A percentile compares a stretch with the other conserved stretches of the same genome.
Conservation (phyloP, 2,888 invertebrate species). For the Rhagophthalmus giganteus region DNA sequence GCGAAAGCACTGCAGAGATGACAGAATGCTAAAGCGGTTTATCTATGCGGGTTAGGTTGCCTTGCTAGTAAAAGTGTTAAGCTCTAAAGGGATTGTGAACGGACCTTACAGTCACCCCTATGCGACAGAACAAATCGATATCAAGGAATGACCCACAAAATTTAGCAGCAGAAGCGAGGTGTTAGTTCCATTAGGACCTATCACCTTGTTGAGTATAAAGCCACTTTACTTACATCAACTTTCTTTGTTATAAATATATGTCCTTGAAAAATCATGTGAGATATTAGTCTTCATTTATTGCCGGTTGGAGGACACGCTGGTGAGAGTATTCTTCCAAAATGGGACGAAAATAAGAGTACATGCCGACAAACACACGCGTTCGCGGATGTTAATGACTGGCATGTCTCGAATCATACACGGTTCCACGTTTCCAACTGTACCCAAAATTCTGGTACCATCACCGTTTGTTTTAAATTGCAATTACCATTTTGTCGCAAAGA, state of each 20-base stretch:
- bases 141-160: conserved; percentile 53
- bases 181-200: conserved; percentile 28
- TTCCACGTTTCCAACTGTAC: conserved; percentile 45
- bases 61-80: conserved; percentile 41
- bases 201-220: conserved; percentile 32
- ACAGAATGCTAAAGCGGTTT: conserved; percentile 41
- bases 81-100: conserved; percentile 43
- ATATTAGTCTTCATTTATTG: conserved; percentile 55
- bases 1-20: conserved; percentile 46
- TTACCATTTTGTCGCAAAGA: conserved; percentile 47
- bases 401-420: conserved; percentile 40
- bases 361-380: conserved; percentile 42
- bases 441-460: conserved; percentile 44
- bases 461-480: conserved; percentile 48
- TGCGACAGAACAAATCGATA: conserved; percentile 56
- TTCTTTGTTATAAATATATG: conserved; percentile 52
- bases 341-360: conserved; percentile 44
- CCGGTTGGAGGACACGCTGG: conserved; percentile 48
- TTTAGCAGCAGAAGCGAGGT: conserved; percentile 38
- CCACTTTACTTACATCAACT: conserved; percentile 54
- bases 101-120: conserved; percentile 52
- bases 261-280: conserved; percentile 54
- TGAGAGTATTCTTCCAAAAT: conserved; percentile 42
- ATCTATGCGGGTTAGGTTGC: conserved; percentile 37
- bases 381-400: conserved; percentile 37